Evolutionary conservation across 2,888 invertebrate genomes (phyloP).

Genomic region (Drosophila monieri): DNA sequence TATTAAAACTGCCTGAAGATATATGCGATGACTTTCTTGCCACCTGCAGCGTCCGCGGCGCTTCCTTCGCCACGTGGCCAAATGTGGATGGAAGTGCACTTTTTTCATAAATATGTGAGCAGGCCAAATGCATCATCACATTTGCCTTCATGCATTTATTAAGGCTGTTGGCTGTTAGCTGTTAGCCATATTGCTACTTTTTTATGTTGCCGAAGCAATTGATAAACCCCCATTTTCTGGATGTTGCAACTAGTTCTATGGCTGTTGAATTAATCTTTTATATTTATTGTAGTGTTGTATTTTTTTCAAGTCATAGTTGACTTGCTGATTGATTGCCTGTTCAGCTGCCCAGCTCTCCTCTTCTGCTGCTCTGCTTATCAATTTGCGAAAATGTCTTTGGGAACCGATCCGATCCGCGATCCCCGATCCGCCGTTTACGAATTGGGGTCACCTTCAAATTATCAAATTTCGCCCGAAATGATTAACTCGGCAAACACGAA

Average conservation of each 20-base stretch:
- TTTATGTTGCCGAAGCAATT: slow-evolving; percentile 6
- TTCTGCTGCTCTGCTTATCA: slow-evolving; percentile 58
- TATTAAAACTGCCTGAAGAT: slow-evolving; percentile 77
- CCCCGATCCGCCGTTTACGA: slow-evolving; percentile 41
- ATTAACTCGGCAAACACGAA: slow-evolving; percentile 71
- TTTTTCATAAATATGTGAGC: slow-evolving; percentile 75
- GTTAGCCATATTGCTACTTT: slow-evolving; percentile 15
- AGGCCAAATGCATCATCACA: slow-evolving; percentile 72
- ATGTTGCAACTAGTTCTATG: neutral
- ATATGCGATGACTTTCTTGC: slow-evolving; percentile 50
- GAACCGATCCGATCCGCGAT: slow-evolving; percentile 40
- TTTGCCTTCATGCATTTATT: slow-evolving; percentile 61
- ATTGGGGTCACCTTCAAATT: slow-evolving; percentile 79
- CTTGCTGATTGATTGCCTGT: slow-evolving; percentile 16
- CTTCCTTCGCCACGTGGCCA: slow-evolving; percentile 46
- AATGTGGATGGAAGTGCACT: slow-evolving; percentile 38
- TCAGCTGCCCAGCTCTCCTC: slow-evolving; percentile 6
- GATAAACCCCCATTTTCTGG: neutral
- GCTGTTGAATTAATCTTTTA: no score
- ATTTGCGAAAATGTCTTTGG: slow-evolving; percentile 51
- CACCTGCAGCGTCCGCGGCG: neutral
- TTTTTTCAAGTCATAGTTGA: neutral
- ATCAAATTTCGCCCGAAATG: slow-evolving; percentile 80
- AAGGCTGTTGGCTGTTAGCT: slow-evolving; percentile 42
- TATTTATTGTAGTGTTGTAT: neutral